Base-by-base conservation (phyloP, 2,797 vertebrate species). In the Hylomyscus alleni region DNA sequence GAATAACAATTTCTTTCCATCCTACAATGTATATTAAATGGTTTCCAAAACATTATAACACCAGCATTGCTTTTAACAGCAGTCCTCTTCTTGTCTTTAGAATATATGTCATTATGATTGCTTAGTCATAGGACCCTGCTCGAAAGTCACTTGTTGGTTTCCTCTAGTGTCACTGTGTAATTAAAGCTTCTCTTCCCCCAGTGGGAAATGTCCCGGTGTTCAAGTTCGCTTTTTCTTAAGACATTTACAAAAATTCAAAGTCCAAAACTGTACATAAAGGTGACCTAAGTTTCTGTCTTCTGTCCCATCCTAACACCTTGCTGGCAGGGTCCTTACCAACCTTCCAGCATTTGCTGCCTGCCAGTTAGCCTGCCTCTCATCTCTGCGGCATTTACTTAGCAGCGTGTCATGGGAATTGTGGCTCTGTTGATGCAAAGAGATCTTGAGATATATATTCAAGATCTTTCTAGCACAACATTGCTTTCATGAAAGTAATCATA, bases 231-330 rank as follows among this genome's bases (percentile, higher is more conserved):
- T 93, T 92, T 78, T 50, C 50, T 92, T 90, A 90, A 95, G 76
- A 81, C 14, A 47, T 76, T 91, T 86, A 91, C 20, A 96, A 91
- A 87, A 83, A 76, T 85, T 82, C 5, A 95, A 95, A 86, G 52
- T 75, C 93, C n/a, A 89, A 81, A 93, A 47, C 17, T 37, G 26
- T 72, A 56, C 29, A 60, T 50, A 88, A 88, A 58, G 15, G 72
- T 31, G 44, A 8, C 40, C 24, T 65, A 26, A 26, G 4, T 31
- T 77, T 14, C 34, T 84, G 31, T 56, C 13, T 52, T 77, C 50
- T 81, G 47, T 69, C 19, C 31, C 76, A 4, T 17, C 72, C 26
- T 52, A 11, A 65, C 47, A 69, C 40, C 37, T 67, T 44, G 3
- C 1, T 31, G 24, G 26, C 12, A 24, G 11, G 6, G 5, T 47